Evolutionary conservation across 1,140 invertebrate species (phyloP), one percentile per base, ranked within the genome.

Genomic region (Penaeus vannamei): DNA sequence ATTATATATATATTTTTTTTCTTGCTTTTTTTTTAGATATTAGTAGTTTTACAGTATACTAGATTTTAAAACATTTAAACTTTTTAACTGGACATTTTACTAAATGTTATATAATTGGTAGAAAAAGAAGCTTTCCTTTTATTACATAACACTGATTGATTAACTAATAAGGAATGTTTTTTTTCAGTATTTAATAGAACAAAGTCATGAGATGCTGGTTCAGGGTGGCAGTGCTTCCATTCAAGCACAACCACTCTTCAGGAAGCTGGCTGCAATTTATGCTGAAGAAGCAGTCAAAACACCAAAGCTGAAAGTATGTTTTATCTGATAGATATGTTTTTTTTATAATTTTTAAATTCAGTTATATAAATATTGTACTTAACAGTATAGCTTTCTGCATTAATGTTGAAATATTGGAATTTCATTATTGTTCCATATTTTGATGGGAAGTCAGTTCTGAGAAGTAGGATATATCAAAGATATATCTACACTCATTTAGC

Each of bases 181-280:
- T 20, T 90, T 86, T 60, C 84, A 90, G 88, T 90, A 85, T 61
- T 46, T 90, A 36, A 90, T 90, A 53, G 88, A 90, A 36, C 88
- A 90, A 77, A 90, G 88, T 69, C 88, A 90, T 90, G 88, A 90
- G 46, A 80, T 69, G 1, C 84, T 90, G 61, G 84, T 90, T 10
- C 88, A 90, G 46, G 84, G 84, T n/a, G 64, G 88, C 5, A 82
- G 84, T 82, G 66, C 76, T 17, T 84, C 79, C 29, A 62, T 90
- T 60, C 88, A 90, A 77, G 88, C 84, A 72, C 88, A 90, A 32
- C 88, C 84, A 53, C 79, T 90, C 17, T 86, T 90, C 53, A 69
- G 82, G 46, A 90, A 86, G 53, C 53, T 90, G 22, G 88, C 88
- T 2, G 88, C 88, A 23, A 85, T 90, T 12, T 90, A 90, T 82